Evolutionary conservation across 2,797 vertebrate genomes (phyloP).

Genomic region (Hylomyscus alleni): DNA sequence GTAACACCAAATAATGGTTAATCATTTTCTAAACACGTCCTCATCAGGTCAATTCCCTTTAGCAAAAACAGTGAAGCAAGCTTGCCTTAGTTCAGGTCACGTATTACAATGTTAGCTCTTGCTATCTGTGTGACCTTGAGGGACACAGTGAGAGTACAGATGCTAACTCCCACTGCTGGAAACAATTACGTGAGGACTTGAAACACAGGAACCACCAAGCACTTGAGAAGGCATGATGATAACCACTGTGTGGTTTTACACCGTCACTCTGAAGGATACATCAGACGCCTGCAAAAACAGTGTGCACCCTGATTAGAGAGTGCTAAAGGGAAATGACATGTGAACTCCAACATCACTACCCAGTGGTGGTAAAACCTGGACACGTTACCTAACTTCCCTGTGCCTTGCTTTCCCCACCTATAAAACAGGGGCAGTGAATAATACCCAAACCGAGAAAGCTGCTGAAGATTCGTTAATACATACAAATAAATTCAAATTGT

Average conservation of each 20-base stretch:
- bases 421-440: constrained; percentile 4
- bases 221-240: neutral
- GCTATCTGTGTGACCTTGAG: neutral
- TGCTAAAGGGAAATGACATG: neutral
- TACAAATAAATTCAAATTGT: neutral
- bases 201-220: neutral
- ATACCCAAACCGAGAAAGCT: neutral
- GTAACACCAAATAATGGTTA: neutral
- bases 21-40: neutral
- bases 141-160: neutral
- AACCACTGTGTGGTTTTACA: neutral
- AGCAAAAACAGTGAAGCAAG: neutral
- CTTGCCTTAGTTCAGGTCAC: neutral
- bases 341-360: neutral
- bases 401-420: neutral
- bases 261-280: neutral
- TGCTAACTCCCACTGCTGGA: neutral
- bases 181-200: neutral
- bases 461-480: neutral
- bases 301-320: neutral
- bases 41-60: constrained; percentile 1
- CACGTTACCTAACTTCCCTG: neutral
- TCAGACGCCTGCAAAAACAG: neutral
- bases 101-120: neutral
- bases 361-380: neutral